Percentiles rank a stretch among this genome's conserved stretches.
Evolutionary conservation across 1,140 invertebrate species (phyloP).

Genomic region (Hyles euphorbiae): DNA sequence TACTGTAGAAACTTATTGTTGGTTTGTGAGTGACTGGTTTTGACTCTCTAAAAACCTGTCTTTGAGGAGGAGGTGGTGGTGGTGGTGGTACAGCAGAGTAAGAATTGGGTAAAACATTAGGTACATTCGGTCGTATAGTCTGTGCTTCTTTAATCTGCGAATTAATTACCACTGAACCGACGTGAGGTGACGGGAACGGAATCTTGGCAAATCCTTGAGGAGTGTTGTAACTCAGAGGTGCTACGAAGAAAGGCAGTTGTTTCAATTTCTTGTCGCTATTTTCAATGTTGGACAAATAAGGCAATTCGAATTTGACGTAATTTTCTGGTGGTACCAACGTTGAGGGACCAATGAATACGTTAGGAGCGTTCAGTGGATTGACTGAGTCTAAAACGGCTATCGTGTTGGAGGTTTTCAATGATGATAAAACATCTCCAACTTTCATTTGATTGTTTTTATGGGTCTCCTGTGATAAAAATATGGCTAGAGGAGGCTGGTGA

Average conservation of each 20-base stretch:
- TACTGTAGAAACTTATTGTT: conserved; percentile 55
- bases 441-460: conserved; percentile 71
- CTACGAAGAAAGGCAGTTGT: conserved; percentile 88
- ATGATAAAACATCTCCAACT: conserved; percentile 81
- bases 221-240: conserved; percentile 87
- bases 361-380: conserved; percentile 77
- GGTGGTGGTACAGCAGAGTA: conserved; percentile 1
- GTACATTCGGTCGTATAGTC: conserved; percentile 27
- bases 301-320: conserved; percentile 88
- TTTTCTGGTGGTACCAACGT: conserved; percentile 81
- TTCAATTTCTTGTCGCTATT: conserved; percentile 83
- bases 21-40: conserved; percentile 51
- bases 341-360: conserved; percentile 87
- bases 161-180: conserved; percentile 87
- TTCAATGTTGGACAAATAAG: conserved; percentile 86
- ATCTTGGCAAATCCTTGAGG: conserved; percentile 89
- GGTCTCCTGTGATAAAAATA: conserved; percentile 80
- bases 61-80: conserved; percentile 14
- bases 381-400: conserved; percentile 86
- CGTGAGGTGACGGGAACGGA: conserved; percentile 88
- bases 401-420: conserved; percentile 81
- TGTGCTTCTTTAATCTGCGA: conserved; percentile 53
- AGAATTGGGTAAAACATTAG: conserved; percentile 1
- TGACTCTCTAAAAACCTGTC: conserved; percentile 18
- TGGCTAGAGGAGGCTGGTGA: conserved; percentile 87